Evolutionary conservation across 2,888 invertebrate genomes (phyloP).

Genomic region (Keiferia lycopersicella): DNA sequence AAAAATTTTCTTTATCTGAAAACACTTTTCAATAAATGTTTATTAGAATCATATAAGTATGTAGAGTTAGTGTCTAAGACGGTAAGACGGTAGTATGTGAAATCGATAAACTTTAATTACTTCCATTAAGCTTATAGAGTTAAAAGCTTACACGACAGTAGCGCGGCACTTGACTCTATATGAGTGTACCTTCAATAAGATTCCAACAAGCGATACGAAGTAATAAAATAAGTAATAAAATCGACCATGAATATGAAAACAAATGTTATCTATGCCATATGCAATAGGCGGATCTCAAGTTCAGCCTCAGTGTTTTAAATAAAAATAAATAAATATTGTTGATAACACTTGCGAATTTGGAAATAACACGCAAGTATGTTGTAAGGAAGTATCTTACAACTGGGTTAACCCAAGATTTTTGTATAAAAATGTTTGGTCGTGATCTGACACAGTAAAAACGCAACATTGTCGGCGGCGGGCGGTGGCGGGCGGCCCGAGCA

Average conservation of each 20-base stretch:
- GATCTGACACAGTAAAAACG: conserved; percentile 9
- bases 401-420: conserved; percentile 1
- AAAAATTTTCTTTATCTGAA: too few species aligned
- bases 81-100: conserved; percentile 2
- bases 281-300: background rate
- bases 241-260: conserved; percentile 2
- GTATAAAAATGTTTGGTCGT: background rate
- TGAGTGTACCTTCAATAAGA: conserved; percentile 13
- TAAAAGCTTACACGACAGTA: conserved; percentile 7
- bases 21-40: background rate
- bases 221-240: conserved; percentile 24
- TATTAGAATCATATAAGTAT: background rate
- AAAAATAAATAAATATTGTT: background rate
- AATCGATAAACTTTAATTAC: conserved; percentile 22
- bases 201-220: conserved; percentile 15
- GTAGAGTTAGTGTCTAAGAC: background rate
- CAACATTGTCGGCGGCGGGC: background rate
- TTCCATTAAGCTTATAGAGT: conserved; percentile 14
- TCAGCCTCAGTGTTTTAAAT: background rate
- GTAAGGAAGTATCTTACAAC: too few species aligned
- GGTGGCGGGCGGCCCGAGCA: background rate
- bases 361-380: too few species aligned
- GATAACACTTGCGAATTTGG: background rate
- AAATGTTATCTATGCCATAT: background rate
- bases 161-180: background rate